phyloP scores from a whole-genome alignment of 1,140 invertebrate species.

The Adelges cooleyi region DNA sequence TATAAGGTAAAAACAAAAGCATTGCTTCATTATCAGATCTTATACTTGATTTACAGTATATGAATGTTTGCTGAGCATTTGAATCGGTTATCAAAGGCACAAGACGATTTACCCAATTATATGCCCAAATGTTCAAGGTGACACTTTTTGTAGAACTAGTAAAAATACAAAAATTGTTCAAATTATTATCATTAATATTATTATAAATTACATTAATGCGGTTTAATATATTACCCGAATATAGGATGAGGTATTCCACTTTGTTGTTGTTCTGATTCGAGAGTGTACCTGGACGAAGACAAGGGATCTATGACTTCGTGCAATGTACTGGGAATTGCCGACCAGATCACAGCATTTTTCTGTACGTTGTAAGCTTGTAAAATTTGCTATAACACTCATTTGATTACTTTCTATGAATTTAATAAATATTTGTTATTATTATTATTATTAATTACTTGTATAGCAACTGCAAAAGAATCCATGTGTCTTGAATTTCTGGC shows the following conservation, averaged over 20 bases:
- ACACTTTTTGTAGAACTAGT: conserved; percentile 51
- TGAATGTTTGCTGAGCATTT: conserved; percentile 45
- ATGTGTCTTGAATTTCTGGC: conserved; percentile 59
- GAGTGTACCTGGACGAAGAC: conserved; percentile 17
- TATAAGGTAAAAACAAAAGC: conserved; percentile 58
- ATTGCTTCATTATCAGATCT: conserved; percentile 53
- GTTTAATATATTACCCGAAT: conserved; percentile 7
- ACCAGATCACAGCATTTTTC: conserved; percentile 38
- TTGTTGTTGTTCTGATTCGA: conserved; percentile 20
- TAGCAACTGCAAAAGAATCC: conserved; percentile 59
- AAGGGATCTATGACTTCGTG: conserved; percentile 33
- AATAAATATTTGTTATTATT: not conserved
- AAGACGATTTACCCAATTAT: conserved; percentile 51
- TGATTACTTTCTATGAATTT: too few relatives aligned
- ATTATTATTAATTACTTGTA: conserved; percentile 50
- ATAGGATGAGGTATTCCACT: conserved; percentile 13
- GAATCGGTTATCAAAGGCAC: conserved; percentile 46
- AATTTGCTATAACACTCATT: conserved; percentile 15
- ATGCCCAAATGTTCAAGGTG: conserved; percentile 59
- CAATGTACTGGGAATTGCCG: conserved; percentile 30
- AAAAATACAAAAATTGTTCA: conserved; percentile 40
- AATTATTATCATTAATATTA: too few relatives aligned
- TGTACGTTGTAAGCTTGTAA: conserved; percentile 40
- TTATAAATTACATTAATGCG: too few relatives aligned
- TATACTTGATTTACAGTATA: conserved; percentile 55